Base-by-base conservation (phyloP, 2,888 invertebrate species). In the Crepidodera aurea region DNA sequence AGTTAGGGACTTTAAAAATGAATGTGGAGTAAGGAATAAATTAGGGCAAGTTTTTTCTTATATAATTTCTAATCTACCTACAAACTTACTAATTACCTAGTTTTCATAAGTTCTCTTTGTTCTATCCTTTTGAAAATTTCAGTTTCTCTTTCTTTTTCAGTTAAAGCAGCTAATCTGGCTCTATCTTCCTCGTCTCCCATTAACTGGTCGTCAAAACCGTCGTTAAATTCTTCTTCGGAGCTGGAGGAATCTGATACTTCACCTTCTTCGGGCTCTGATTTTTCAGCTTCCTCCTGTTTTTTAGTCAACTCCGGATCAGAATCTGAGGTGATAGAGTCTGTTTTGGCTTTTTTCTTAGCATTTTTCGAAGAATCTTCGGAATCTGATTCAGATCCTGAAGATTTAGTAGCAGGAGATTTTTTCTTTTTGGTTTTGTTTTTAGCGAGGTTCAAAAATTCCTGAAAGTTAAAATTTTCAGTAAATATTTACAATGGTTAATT, bases 151-250 rank as follows among this genome's bases (percentile, higher is more conserved):
- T 98, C 98, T 75, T 96, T 96, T 78, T 98, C 98, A 0, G 97
- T 97, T 87, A 98, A 90, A 65, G 91, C 90, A 8, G 94, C 95
- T 42, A 98, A 83, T 0, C 93, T 84, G 1, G 93, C 91, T 73
- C 94, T 88, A 83, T 98, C 98, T 70, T 95, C 97, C 63, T 94
- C 96, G 80, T 98, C 97, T 0, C 97, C 97, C 91, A 98, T 97
- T 22, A 98, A 86, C 78, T 98, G 93, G 67, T 98, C 97, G 78
- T 97, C 98, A 73, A 93, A 96, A 66, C 98, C 98, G 83, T 98
- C 98, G 78, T 96, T 91, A 77, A 97, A 98, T 80, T 96, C 96
- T 69, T 91, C 92, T 67, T 93, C 91, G 56, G 86, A 87, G 70
- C 86, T 87, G 0, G 84, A 84, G 67, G 88, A 87, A 65, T 80